Base-by-base conservation (phyloP, 1,140 invertebrate genomes). In the Himalopsyche phryganea region DNA sequence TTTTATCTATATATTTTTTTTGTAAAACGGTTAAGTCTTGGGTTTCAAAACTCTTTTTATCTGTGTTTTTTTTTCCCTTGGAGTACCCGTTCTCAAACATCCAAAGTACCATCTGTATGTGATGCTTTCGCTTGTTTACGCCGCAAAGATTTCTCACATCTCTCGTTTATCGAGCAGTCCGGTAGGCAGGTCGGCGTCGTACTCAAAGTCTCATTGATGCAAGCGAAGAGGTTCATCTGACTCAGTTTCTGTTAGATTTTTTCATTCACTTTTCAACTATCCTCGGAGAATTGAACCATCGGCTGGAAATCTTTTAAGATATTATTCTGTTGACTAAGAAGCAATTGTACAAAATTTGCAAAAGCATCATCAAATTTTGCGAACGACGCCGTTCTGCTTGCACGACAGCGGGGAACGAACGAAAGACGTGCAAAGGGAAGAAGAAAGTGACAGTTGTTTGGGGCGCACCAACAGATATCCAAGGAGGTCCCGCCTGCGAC, bases 401-500 rank as follows among this genome's bases (percentile, higher is more conserved):
- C 23, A 9, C 23, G 23, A 28, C 23, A 28, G 23, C 23, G 23
- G 23, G 23, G 23, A 28, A 58, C n/a, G 55, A 33, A 58, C 42
- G 55, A 15, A 15, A 44, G 52, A 20, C 35, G 48, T 23, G 57
- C 28, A 48, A 58, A 38, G 63, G 66, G 52, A 60, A 58, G 65
- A 55, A 66, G 59, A 17, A 46, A 60, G 61, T 63, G 61, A 63
- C 40, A 52, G 50, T 42, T 59, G 51, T 63, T 63, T 63, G 61
- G 61, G 61, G 51, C 63, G 58, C 61, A 75, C 72, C 77, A 72
- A 77, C 81, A 83, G 81, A 81, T 81, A 74, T 74, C 72, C 76
- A 83, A 83, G 81, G 82, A 83, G 66, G 73, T 72, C 68, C 67
- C 71, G 63, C 41, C 41, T 13, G 47, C 51, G 33, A 59, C 62